Evolutionary conservation across 2,797 vertebrate species (phyloP), one percentile per base, ranked within the genome.

Genomic region (Galagoides demidoff): DNA sequence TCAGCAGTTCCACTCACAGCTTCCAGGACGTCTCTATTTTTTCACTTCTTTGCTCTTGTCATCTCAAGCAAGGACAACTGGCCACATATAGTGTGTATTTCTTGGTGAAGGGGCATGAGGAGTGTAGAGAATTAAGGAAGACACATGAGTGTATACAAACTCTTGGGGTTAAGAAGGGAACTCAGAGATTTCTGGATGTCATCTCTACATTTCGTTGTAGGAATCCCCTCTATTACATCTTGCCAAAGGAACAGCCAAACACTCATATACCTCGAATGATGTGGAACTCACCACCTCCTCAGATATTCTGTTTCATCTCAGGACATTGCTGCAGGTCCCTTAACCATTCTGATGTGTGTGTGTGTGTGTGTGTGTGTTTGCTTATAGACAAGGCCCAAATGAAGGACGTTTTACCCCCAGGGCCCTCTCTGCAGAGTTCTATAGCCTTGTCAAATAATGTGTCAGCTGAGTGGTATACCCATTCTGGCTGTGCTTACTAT

Each of bases 21-120:
- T 55, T 79, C 37, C 78, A 92, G 79, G 68, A 73, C 22, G 12
- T 85, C 68, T 31, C 63, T 79, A 52, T 31, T 74, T 93, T 95
- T 95, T 49, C 49, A 89, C 57, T 59, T 49, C 49, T 97, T 78
- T 77, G 45, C 83, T 59, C 25, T 94, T 74, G 39, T 87, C 61
- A 61, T 66, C 85, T 43, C 89, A 95, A 76, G 77, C 34, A 86
- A 88, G 89, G 90, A 37, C 43, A 27, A 49, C 31, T 71, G 82
- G 74, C 64, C 76, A 57, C 57, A 76, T 17, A 8, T 34, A 59
- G 20, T 90, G 37, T 59, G 31, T 63, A 37, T 57, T 90, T 55
- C 10, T 76, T 94, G 37, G 74, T 57, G 61, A 76, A 95, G 34
- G 66, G 22, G 43, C 52, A 52, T 49, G 79, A 29, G 45, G 31